Evolutionary conservation across 2,113 vertebrate genomes (phyloP).

Genomic region (Chroicocephalus ridibundus): DNA sequence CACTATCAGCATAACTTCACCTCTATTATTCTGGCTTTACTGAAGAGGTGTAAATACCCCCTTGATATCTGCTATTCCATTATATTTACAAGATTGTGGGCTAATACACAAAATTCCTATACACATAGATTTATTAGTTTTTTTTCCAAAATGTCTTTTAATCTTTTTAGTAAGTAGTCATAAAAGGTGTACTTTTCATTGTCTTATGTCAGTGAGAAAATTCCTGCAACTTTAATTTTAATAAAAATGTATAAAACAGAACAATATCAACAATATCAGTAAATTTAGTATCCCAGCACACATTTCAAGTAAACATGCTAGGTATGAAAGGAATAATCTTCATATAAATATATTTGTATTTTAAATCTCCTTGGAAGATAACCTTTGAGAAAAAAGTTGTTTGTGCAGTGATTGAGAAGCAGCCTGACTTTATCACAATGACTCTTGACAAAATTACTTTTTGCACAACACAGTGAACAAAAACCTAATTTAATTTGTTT

Average conservation of each 20-base stretch:
- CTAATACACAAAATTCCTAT: background rate
- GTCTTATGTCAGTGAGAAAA: background rate
- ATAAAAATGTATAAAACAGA: background rate
- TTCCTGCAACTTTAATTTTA: background rate
- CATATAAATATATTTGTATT: background rate
- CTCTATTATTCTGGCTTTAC: background rate
- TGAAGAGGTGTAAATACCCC: background rate
- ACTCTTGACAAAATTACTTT: slow-evolving; percentile 44
- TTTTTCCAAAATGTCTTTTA: background rate
- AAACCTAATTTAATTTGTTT: slow-evolving; percentile 53
- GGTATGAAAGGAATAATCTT: background rate
- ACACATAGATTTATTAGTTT: background rate
- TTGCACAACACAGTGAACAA: slow-evolving; percentile 41
- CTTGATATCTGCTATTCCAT: background rate
- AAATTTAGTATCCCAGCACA: background rate
- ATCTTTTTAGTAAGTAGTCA: background rate
- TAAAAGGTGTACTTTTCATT: background rate
- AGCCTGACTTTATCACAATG: slow-evolving; percentile 4
- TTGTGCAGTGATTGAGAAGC: slow-evolving; percentile 27
- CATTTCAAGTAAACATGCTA: background rate
- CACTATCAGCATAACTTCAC: background rate
- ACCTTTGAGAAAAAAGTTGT: slow-evolving; percentile 1
- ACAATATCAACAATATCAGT: background rate
- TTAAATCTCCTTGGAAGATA: slow-evolving; percentile 28
- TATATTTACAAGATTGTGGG: background rate